Base-by-base conservation (phyloP, 2,888 invertebrate genomes). In the Drosophila meridiana region DNA sequence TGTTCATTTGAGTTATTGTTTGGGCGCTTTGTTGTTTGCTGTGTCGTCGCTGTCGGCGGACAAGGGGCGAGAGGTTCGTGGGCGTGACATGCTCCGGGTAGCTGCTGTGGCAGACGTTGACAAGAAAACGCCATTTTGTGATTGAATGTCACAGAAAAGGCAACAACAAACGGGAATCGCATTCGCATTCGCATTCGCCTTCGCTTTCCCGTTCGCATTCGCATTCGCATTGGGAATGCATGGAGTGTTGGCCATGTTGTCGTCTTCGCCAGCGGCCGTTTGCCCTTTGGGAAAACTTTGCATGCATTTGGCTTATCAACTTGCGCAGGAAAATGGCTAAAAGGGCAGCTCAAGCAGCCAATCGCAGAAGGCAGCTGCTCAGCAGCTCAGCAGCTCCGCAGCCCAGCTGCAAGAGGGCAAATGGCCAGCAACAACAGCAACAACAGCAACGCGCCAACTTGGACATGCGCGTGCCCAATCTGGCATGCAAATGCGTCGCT, bases 81-180 rank as follows among this genome's bases (percentile, higher is more conserved):
- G 89, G 89, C 84, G 84, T 89, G 70, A 81, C 84, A 71, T 79
- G 82, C 76, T 69, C 67, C 70, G 64, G 73, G 69, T 71, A 64
- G 70, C 76, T 87, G 75, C 76, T 77, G 80, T 86, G 76, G 83
- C 87, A 87, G 85, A 88, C 87, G 88, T 91, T 91, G 91, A 91
- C 91, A 91, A 90, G 91, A 85, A 90, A 90, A 91, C 91, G 90
- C 91, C 91, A 91, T 91, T 91, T 85, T 85, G 82, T 91, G 91
- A 91, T 91, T 91, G 90, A 91, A 91, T 91, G 91, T 91, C 91
- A 91, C 73, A 84, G 70, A 90, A 84, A 85, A 73, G 73, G 67
- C 74, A 72, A 56, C 32, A 20, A 28, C 40, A 68, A 65, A 58
- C 55, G 43, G 53, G 48, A 67, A 72, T 75, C 60, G 45, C 38